These are phyloP conservation scores for Esox niger DNA, from an alignment of 2,113 vertebrate species.

Conservation along the genomic window DNA sequence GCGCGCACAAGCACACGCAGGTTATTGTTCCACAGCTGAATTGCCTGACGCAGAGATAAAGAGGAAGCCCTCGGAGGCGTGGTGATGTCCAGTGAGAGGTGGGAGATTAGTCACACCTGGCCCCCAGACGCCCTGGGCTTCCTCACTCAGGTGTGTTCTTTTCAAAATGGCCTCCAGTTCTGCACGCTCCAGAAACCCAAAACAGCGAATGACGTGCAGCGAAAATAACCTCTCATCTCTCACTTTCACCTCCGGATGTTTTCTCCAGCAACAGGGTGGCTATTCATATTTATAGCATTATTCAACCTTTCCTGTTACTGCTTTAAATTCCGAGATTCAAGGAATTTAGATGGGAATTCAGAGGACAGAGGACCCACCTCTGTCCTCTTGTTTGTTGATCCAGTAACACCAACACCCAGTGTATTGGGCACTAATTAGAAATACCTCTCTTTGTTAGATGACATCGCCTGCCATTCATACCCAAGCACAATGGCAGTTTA, in stretches of 20 bases:
- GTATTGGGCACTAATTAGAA: neutral
- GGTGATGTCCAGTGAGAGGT: slow-evolving; percentile 23
- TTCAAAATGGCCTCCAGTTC: slow-evolving; percentile 25
- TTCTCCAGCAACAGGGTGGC: slow-evolving; percentile 14
- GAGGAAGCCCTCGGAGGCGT: slow-evolving; percentile 14
- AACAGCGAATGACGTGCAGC: slow-evolving; percentile 6
- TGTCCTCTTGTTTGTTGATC: neutral
- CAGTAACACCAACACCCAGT: neutral
- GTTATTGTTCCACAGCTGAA: neutral
- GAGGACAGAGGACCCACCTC: neutral
- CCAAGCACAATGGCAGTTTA: slow-evolving; percentile 21
- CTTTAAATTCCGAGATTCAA: slow-evolving; percentile 29
- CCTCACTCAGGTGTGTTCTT: slow-evolving; percentile 45
- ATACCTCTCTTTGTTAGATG: slow-evolving; percentile 29
- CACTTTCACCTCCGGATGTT: slow-evolving; percentile 10
- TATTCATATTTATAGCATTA: slow-evolving; percentile 43
- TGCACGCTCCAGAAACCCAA: slow-evolving; percentile 21
- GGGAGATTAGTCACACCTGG: slow-evolving; percentile 48
- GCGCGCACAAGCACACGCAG: neutral
- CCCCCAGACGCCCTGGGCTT: slow-evolving; percentile 1
- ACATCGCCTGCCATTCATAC: slow-evolving; percentile 39
- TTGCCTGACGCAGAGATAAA: neutral
- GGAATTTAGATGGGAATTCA: too few relatives aligned
- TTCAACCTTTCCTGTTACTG: slow-evolving; percentile 34
- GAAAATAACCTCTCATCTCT: slow-evolving; percentile 3